Percentiles rank a stretch among this genome's conserved stretches.
phyloP scores from a whole-genome alignment of 1,140 invertebrate species.

The Megalopta genalis region DNA sequence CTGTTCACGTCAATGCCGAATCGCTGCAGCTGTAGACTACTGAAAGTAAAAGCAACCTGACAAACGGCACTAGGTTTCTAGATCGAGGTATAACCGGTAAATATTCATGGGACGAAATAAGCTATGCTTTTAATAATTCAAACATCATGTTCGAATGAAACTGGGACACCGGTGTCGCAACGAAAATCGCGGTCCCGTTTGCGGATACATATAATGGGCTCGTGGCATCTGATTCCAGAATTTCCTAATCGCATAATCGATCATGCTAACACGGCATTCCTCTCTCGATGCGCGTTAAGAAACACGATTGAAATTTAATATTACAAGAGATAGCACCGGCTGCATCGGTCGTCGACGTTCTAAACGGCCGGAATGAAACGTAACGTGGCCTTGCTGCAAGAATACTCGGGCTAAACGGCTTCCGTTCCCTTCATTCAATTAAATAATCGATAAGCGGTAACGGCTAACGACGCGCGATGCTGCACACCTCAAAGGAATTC shows the following conservation, averaged over 20 bases:
- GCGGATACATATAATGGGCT: constrained; percentile 19
- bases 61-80: not conserved
- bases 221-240: constrained; percentile 25
- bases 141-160: not conserved
- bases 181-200: constrained; percentile 1
- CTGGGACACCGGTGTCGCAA: constrained; percentile 15
- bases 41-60: not conserved
- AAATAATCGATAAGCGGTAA: constrained; percentile 15
- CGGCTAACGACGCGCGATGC: too few species aligned
- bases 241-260: constrained; percentile 41
- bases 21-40: too few species aligned
- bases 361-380: not conserved
- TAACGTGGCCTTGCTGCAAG: not conserved
- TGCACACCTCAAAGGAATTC: not conserved
- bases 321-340: not conserved
- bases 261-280: not conserved
- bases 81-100: not conserved
- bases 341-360: not conserved
- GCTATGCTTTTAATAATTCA: constrained; percentile 21
- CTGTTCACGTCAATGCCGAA: too few species aligned
- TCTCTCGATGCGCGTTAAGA: not conserved
- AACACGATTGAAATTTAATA: constrained; percentile 19
- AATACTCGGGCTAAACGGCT: not conserved
- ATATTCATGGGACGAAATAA: not conserved
- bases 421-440: constrained; percentile 17